Evolutionary conservation across 2,888 invertebrate species (phyloP).

Genomic region (Yponomeuta evonymella): DNA sequence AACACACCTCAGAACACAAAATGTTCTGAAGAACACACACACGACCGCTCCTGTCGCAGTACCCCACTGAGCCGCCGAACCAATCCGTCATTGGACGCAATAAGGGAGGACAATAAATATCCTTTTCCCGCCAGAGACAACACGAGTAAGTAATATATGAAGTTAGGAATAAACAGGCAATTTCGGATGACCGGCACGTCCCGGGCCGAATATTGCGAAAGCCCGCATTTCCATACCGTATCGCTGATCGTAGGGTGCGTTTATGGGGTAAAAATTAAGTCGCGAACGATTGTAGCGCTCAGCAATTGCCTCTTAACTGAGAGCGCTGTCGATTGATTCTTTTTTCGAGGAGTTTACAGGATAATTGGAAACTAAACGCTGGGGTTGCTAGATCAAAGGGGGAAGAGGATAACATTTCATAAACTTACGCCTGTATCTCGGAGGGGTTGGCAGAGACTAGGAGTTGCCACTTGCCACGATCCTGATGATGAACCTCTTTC

Average conservation of each 20-base stretch:
- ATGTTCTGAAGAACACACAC: not conserved
- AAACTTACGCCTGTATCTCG: too few species aligned
- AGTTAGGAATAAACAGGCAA: slow-evolving; percentile 78
- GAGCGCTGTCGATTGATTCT: not conserved
- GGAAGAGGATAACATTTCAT: not conserved
- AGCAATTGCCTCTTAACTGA: slow-evolving; percentile 1
- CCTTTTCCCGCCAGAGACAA: slow-evolving; percentile 68
- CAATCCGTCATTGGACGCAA: slow-evolving; percentile 74
- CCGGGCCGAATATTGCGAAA: slow-evolving; percentile 69
- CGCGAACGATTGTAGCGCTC: slow-evolving; percentile 24
- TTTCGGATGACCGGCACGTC: slow-evolving; percentile 72
- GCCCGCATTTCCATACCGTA: slow-evolving; percentile 71
- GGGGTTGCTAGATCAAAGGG: not conserved
- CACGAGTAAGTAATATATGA: slow-evolving; percentile 77
- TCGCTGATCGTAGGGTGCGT: slow-evolving; percentile 70
- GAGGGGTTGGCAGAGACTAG: too few species aligned
- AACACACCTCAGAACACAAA: not conserved
- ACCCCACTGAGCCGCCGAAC: slow-evolving; percentile 21
- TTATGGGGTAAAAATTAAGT: slow-evolving; percentile 76
- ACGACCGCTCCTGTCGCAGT: not conserved
- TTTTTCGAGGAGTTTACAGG: not conserved
- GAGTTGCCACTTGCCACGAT: too few species aligned
- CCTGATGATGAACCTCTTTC: too few species aligned
- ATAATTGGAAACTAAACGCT: not conserved
- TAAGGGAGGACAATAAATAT: slow-evolving; percentile 76